Evolutionary conservation across 1,140 invertebrate genomes (phyloP), one percentile per base, ranked within the genome.

Genomic region (Drosophila parvula): DNA sequence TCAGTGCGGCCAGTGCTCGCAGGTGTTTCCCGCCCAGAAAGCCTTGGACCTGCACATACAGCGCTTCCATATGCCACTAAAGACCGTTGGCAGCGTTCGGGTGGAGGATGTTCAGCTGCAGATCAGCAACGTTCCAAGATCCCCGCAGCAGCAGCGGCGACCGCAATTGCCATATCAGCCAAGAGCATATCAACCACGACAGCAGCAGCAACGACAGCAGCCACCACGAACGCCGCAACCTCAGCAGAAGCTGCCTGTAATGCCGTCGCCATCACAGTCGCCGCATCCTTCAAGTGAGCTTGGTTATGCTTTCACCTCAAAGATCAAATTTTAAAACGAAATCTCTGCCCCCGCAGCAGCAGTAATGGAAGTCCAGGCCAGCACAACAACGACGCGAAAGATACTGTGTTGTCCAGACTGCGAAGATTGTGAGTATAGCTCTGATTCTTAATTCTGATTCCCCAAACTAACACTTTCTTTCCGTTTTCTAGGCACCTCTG

Each of bases 321-420:
- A 36, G 38, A 38, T 73, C 36, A n/a, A 14, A 16, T 27, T 34
- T 48, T 59, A 59, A 50, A 18, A 45, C 27, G 41, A 38, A 32
- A 36, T 53, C 48, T 55, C 18, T 40, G 22, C 16, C 27, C 43
- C 50, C 22, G 22, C 22, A 58, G 18, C 32, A 83, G 18, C 28
- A 84, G 84, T 62, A 34, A 41, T 80, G 58, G 77, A 89, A 50
- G 36, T 48, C n/a, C 63, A 69, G 18, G 50, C 47, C 32, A 80
- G 45, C 30, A 28, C 48, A 6, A 41, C 64, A 2, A 47, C 53
- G 34, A 51, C 73, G 18, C 77, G 84, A 43, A 79, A 67, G 50
- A 91, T 89, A 74, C 77, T 91, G 9, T 90, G 90, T 57, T 90
- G 90, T 61, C 90, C 90, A 8, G 90, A 91, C 61, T 91, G 90